These are phyloP conservation scores for Ips typographus DNA, from an alignment of 1,140 invertebrate species.

Conservation along the genomic window DNA sequence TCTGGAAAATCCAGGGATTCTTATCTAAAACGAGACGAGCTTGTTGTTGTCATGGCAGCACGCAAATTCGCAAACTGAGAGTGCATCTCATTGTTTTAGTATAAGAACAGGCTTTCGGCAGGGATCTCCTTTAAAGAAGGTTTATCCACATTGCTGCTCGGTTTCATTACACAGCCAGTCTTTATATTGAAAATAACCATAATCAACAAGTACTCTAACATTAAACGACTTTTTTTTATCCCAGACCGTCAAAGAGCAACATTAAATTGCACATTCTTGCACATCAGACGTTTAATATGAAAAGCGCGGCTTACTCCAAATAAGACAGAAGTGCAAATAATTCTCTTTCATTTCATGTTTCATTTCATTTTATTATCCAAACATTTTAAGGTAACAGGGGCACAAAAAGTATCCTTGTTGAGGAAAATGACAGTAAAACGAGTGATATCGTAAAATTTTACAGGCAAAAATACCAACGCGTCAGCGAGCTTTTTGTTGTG, in stretches of 20 bases:
- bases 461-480: slow-evolving; percentile 10
- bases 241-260: no score
- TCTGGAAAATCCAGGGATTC: neutral
- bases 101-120: neutral
- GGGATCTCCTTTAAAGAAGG: neutral
- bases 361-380: slow-evolving; percentile 3
- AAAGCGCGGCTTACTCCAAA: no score
- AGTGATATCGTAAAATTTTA: slow-evolving; percentile 17
- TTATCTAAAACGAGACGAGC: neutral
- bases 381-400: slow-evolving; percentile 1
- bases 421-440: slow-evolving; percentile 4
- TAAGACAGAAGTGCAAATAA: neutral
- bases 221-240: no score
- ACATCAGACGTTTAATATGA: no score
- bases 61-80: slow-evolving; percentile 5
- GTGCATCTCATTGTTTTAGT: slow-evolving; percentile 3
- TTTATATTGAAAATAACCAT: no score
- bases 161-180: neutral
- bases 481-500: neutral
- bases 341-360: neutral
- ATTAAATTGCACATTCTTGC: no score
- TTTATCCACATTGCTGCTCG: neutral
- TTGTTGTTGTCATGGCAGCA: slow-evolving; percentile 4
- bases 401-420: slow-evolving; percentile 6
- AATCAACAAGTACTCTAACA: no score